These are phyloP conservation scores for Aelia acuminata DNA, from an alignment of 2,888 invertebrate species.

Conservation along the genomic window DNA sequence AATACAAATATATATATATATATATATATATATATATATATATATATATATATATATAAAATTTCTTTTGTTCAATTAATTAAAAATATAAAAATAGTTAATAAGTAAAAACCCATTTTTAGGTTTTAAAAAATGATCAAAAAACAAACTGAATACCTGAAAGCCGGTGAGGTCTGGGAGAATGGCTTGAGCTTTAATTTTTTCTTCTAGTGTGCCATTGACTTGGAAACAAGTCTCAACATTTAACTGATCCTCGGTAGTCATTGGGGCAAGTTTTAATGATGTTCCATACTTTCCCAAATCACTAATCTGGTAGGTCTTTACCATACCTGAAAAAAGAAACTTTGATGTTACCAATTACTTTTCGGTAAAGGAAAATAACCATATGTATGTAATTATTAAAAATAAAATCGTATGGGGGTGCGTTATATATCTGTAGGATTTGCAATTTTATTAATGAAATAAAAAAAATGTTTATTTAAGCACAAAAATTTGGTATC, in stretches of 20 bases:
- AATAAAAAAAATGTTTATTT: too few species aligned
- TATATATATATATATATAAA: too few species aligned
- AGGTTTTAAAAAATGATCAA: not conserved
- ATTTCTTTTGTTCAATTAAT: too few species aligned
- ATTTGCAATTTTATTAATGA: too few species aligned
- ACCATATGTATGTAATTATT: too few species aligned
- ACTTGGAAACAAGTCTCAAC: slow-evolving; percentile 85
- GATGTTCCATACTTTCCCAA: slow-evolving; percentile 79
- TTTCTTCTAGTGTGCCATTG: slow-evolving; percentile 78
- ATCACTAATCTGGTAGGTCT: slow-evolving; percentile 85
- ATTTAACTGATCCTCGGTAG: slow-evolving; percentile 81
- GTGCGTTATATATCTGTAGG: too few species aligned
- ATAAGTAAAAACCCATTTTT: too few species aligned
- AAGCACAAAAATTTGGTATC: too few species aligned
- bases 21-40: too few species aligned
- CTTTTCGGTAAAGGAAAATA: not conserved
- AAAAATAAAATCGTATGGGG: too few species aligned
- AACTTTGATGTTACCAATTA: not conserved
- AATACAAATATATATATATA: too few species aligned
- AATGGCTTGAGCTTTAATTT: slow-evolving; percentile 81
- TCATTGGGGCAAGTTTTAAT: slow-evolving; percentile 88
- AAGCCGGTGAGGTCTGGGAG: slow-evolving; percentile 87
- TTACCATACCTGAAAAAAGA: slow-evolving; percentile 79
- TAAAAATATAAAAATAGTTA: too few species aligned
- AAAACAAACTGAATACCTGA: slow-evolving; percentile 70